Conservation (phyloP, 2,797 vertebrate genomes). For the Pyrocephalus nanus region DNA sequence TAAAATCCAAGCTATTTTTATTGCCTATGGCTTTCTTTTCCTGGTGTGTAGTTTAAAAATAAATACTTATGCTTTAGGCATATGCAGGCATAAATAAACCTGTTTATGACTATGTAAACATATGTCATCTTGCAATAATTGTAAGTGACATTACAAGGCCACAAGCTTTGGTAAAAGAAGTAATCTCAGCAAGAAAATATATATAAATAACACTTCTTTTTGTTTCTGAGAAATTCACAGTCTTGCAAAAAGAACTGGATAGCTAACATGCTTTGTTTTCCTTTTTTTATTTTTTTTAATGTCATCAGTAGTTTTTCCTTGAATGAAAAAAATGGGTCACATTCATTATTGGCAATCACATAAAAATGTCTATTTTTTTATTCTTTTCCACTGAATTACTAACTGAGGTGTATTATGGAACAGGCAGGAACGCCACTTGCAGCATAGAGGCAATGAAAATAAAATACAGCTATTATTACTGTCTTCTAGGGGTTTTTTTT, state of each 20-base stretch:
- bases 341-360: not conserved
- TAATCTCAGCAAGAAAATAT: not conserved
- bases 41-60: not conserved
- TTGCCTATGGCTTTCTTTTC: not conserved
- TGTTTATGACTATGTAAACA: not conserved
- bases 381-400: not conserved
- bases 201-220: not conserved
- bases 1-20: slow-evolving; percentile 8
- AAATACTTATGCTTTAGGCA: not conserved
- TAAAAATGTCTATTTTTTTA: not conserved
- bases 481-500: not conserved
- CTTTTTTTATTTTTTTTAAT: not conserved
- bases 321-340: not conserved
- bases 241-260: not conserved
- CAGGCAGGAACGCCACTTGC: not conserved
- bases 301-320: not conserved
- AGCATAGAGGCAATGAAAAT: not conserved
- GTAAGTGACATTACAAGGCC: not conserved
- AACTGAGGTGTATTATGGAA: not conserved
- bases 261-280: not conserved
- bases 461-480: not conserved
- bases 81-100: not conserved
- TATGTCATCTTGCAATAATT: not conserved
- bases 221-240: not conserved
- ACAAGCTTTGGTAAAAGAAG: not conserved